Base-by-base conservation (phyloP, 2,888 invertebrate species). In the Microdon myrmicae region DNA sequence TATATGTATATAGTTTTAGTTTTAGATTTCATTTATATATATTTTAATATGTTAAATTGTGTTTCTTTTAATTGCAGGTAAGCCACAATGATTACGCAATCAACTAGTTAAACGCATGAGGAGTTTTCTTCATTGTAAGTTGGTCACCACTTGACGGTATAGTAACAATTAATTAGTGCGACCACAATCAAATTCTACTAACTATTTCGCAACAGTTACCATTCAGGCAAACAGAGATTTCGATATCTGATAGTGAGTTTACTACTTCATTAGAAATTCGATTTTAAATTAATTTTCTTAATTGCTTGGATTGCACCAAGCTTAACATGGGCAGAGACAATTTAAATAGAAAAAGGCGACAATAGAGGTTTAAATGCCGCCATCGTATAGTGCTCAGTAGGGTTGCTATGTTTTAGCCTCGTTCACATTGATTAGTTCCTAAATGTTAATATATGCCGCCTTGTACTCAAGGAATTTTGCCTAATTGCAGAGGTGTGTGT, bases 211-310 rank as follows among this genome's bases (percentile, higher is more conserved):
- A 39, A 29, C 29, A 29, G 48, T 20, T 41, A 47, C 51, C 51
- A 64, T 51, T 64, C 58, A 64, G n/a, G 58, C 64, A 51, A 56
- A 49, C 54, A 45, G 51, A 41, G 37, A 31, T 37, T 37, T 38
- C 23, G 31, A 51, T 54, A 39, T 32, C 38, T 45, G 38, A 45
- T 16, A 35, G 28, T 16, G 12, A n/a, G 16, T 54, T 59, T 41
- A 47, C n/a, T 45, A 22, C 61, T 45, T 49, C 49, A 55, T 51
- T 56, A 41, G 3, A 25, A 45, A 56, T 64, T 51, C 28, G 54
- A 38, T 39, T 64, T 64, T 47, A 39, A 58, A 64, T 64, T 58
- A 56, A 64, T 64, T 64, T 51, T 51, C 58, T 64, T 64, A 64
- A 64, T 64, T 64, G 58, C 51, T 58, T 39, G 17, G 19, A 49